Evolutionary conservation across 2,797 vertebrate species (phyloP).

Genomic region (Acanthiza pusilla): DNA sequence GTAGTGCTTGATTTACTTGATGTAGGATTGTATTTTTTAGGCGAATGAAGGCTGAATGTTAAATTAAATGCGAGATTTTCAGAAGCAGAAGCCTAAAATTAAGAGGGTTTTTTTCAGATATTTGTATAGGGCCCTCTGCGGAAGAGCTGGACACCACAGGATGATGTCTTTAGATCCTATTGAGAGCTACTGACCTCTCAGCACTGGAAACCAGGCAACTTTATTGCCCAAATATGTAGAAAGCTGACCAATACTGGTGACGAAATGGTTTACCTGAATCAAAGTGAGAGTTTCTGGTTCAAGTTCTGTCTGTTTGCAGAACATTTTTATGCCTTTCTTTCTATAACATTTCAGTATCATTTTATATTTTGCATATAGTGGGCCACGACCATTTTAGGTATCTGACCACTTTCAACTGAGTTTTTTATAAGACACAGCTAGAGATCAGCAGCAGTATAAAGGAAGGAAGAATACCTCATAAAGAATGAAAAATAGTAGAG

Average conservation of each 20-base stretch:
- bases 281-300: background rate
- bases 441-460: conserved; percentile 1
- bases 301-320: background rate
- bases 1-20: background rate
- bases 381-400: background rate
- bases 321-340: background rate
- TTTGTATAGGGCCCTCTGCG: background rate
- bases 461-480: background rate
- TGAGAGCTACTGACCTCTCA: background rate
- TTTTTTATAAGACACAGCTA: background rate
- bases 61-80: background rate
- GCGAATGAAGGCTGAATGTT: background rate
- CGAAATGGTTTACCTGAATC: background rate
- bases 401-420: background rate
- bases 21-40: background rate
- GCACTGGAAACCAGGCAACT: background rate
- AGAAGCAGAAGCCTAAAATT: background rate
- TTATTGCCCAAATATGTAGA: background rate
- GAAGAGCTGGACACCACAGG: background rate
- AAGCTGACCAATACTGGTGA: background rate
- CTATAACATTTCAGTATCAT: background rate
- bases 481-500: conserved; percentile 36
- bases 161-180: background rate
- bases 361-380: background rate
- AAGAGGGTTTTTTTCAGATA: background rate